A percentile compares a stretch with the other conserved stretches of the same genome.
phyloP scores from a whole-genome alignment of 2,888 invertebrate genomes.

The Heteromurus nitidus region DNA sequence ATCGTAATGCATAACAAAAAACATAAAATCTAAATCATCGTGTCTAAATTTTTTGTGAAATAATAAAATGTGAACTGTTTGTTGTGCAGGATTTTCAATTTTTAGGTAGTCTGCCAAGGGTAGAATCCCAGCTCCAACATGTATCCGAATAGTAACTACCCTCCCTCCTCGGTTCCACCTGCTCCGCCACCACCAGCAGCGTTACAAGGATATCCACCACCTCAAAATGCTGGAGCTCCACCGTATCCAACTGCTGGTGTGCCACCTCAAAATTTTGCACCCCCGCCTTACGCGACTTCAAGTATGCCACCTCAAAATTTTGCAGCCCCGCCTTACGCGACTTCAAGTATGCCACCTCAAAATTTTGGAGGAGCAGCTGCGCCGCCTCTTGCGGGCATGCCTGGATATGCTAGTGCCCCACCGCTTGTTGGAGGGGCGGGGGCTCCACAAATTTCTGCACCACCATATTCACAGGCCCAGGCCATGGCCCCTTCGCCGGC shows the following conservation, averaged over 20 bases:
- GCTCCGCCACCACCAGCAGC: constrained; percentile 11
- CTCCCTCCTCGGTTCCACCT: neutral
- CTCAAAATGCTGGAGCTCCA: too few species aligned
- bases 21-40: too few species aligned
- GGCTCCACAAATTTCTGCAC: constrained; percentile 14
- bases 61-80: too few species aligned
- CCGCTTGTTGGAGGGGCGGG: constrained; percentile 17
- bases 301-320: neutral
- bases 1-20: too few species aligned
- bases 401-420: constrained; percentile 6
- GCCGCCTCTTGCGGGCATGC: neutral
- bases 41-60: too few species aligned
- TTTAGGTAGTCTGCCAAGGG: too few species aligned
- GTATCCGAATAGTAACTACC: constrained; percentile 1
- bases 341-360: neutral
- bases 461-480: neutral
- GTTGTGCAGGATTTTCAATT: too few species aligned
- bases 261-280: too few species aligned
- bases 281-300: neutral
- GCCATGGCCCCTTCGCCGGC: neutral
- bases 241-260: neutral
- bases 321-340: neutral
- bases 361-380: too few species aligned
- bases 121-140: too few species aligned
- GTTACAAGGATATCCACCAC: neutral